Percentiles rank a stretch among this genome's conserved stretches.
phyloP scores from a whole-genome alignment of 2,888 invertebrate species.

The Andrena dorsata region DNA sequence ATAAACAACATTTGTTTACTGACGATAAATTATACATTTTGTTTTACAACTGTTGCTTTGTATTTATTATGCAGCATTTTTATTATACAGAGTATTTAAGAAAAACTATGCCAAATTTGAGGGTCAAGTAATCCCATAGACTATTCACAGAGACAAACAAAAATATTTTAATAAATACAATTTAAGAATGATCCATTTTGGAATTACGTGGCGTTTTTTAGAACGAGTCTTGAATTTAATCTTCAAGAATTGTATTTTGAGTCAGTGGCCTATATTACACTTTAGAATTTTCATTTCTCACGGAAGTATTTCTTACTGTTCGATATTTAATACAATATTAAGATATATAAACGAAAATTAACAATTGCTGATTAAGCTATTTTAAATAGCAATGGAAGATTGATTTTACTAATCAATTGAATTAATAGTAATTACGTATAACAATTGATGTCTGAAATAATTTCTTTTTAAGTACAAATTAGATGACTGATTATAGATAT shows the following conservation, averaged over 20 bases:
- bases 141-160: not conserved
- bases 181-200: not conserved
- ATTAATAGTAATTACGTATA: not conserved
- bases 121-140: not conserved
- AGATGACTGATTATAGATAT: too few species aligned
- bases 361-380: not conserved
- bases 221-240: too few species aligned
- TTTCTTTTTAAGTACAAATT: not conserved
- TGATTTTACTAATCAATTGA: not conserved
- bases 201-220: not conserved
- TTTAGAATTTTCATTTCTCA: too few species aligned
- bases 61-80: not conserved
- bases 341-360: too few species aligned
- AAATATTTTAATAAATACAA: not conserved
- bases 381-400: not conserved
- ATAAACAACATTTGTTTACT: not conserved
- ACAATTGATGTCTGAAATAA: not conserved
- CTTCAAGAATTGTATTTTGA: too few species aligned
- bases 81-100: conserved; percentile 5
- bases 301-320: too few species aligned
- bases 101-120: not conserved
- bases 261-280: too few species aligned
- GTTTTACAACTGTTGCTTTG: not conserved
- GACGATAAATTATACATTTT: not conserved
- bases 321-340: too few species aligned